These are phyloP conservation scores for Danio choprae DNA, from an alignment of 2,797 vertebrate species.

Conservation along the genomic window DNA sequence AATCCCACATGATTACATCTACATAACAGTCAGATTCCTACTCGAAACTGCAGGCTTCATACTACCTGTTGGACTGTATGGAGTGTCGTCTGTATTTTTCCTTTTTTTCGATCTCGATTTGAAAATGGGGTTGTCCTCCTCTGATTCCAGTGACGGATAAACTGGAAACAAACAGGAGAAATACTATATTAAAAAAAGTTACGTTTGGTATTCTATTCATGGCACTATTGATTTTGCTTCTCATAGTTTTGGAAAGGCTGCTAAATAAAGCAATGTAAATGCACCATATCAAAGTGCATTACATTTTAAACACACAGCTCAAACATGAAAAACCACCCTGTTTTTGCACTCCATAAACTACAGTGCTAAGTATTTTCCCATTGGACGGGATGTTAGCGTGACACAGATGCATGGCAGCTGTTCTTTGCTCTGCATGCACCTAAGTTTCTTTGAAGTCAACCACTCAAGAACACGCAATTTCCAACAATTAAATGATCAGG, in stretches of 20 bases:
- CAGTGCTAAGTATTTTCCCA: slow-evolving; percentile 56
- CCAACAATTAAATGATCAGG: slow-evolving; percentile 73
- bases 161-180: slow-evolving; percentile 70
- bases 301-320: slow-evolving; percentile 22
- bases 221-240: neutral
- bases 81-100: slow-evolving; percentile 96
- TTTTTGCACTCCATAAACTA: slow-evolving; percentile 43
- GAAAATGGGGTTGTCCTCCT: slow-evolving; percentile 98
- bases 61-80: slow-evolving; percentile 96
- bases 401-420: slow-evolving; percentile 77
- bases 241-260: neutral
- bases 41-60: neutral
- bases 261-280: slow-evolving; percentile 15
- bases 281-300: neutral
- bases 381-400: slow-evolving; percentile 51
- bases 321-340: slow-evolving; percentile 2
- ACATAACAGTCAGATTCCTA: neutral
- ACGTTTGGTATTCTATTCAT: neutral
- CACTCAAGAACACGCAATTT: slow-evolving; percentile 67
- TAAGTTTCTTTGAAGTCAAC: slow-evolving; percentile 59
- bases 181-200: neutral
- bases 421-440: slow-evolving; percentile 56
- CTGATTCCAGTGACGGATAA: slow-evolving; percentile 97
- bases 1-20: slow-evolving; percentile 8
- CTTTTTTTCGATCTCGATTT: slow-evolving; percentile 98